Conservation (phyloP, 2,113 vertebrate genomes). For the Scophthalmus maximus region DNA sequence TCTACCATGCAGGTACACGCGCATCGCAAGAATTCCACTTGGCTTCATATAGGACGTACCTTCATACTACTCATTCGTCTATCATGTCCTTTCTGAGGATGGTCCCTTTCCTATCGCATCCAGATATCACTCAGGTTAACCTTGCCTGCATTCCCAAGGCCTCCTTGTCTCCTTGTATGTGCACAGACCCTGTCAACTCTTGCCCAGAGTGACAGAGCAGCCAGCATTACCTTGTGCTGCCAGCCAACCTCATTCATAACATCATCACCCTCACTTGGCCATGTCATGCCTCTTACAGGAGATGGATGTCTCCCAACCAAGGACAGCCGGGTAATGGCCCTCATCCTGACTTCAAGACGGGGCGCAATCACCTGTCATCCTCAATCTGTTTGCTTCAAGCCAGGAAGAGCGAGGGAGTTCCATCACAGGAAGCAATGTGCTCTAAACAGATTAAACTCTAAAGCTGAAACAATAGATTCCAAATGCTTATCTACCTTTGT, state of each 20-base stretch:
- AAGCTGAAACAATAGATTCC: not conserved
- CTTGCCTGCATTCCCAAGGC: constrained; percentile 68
- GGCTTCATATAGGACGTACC: not conserved
- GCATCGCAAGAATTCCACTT: not conserved
- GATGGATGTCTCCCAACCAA: constrained; percentile 76
- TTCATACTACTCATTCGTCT: constrained; percentile 13
- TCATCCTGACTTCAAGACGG: constrained; percentile 56
- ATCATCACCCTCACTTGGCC: constrained; percentile 79
- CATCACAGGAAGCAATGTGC: not conserved
- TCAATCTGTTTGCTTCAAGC: constrained; percentile 38
- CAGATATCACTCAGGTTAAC: constrained; percentile 63
- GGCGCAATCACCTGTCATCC: constrained; percentile 55
- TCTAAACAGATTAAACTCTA: not conserved
- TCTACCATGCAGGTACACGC: not conserved
- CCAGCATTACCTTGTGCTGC: constrained; percentile 76
- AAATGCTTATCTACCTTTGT: too few relatives aligned
- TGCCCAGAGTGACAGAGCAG: constrained; percentile 64
- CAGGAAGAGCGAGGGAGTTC: constrained; percentile 11
- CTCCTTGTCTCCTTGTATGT: constrained; percentile 39
- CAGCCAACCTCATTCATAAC: constrained; percentile 78
- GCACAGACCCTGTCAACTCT: constrained; percentile 54
- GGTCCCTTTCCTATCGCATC: constrained; percentile 46
- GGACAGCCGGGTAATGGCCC: constrained; percentile 79
- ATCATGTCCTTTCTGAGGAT: constrained; percentile 9
- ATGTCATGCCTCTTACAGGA: constrained; percentile 68